A percentile compares a stretch with the other conserved stretches of the same genome.
Evolutionary conservation across 2,888 invertebrate genomes (phyloP).

Genomic region (Nephrotoma flavescens): DNA sequence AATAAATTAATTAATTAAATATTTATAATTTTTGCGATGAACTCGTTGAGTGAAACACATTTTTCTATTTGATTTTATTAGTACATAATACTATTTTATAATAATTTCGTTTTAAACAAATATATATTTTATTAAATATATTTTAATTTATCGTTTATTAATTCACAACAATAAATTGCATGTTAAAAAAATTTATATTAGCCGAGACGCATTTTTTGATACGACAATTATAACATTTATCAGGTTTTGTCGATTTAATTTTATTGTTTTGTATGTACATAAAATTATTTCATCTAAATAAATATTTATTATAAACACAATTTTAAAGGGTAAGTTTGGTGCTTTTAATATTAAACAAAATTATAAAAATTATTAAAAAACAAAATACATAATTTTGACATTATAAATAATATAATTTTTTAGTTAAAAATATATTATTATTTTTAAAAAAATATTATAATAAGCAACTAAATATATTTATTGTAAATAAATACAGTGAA

Average conservation of each 20-base stretch:
- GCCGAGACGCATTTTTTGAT: background rate
- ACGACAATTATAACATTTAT: background rate
- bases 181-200: background rate
- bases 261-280: background rate
- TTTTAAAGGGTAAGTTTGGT: conserved; percentile 5
- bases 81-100: background rate
- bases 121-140: background rate
- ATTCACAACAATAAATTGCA: background rate
- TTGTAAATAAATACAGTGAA: background rate
- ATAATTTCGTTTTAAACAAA: background rate
- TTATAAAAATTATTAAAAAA: background rate
- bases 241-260: background rate
- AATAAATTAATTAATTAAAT: background rate
- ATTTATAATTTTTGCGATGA: background rate
- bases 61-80: background rate
- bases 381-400: background rate
- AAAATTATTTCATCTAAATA: background rate
- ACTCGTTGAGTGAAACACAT: background rate
- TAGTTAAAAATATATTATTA: background rate
- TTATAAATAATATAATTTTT: background rate
- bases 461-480: background rate
- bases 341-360: conserved; percentile 4
- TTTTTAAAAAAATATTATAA: background rate
- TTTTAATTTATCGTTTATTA: background rate
- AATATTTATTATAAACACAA: background rate